A percentile compares a stretch with the other conserved stretches of the same genome.
Conservation (phyloP, 2,113 vertebrate genomes). For the Nothoprocta perdicaria region DNA sequence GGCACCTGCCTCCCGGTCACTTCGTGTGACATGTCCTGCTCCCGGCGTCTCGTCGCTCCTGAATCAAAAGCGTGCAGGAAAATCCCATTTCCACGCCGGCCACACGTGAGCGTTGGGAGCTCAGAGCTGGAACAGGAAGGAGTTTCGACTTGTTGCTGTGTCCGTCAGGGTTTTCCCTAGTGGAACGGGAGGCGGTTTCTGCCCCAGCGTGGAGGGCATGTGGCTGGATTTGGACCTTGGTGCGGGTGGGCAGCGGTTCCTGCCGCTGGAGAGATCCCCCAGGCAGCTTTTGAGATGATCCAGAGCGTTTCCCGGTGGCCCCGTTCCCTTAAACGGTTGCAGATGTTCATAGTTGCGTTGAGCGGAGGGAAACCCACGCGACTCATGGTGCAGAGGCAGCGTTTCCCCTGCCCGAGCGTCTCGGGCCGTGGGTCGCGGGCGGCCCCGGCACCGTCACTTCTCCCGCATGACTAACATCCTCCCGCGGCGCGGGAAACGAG, state of each 20-base stretch:
- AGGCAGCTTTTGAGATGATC: accelerated
- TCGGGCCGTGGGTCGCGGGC: neutral
- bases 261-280: neutral
- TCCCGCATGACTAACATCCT: neutral
- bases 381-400: accelerated
- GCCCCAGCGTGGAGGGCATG: accelerated
- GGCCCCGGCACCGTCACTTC: accelerated
- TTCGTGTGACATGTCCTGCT: neutral
- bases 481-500: neutral
- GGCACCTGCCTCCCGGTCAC: neutral
- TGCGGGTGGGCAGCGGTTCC: neutral
- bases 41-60: too few relatives aligned
- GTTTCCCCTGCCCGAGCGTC: accelerated
- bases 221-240: neutral
- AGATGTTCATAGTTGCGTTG: too few relatives aligned
- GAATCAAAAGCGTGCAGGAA: accelerated
- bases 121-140: accelerated
- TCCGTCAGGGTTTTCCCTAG: neutral
- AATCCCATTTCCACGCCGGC: accelerated
- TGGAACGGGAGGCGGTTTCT: neutral
- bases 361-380: accelerated
- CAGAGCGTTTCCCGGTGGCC: neutral
- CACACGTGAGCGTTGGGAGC: accelerated
- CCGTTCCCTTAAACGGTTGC: too few relatives aligned
- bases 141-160: accelerated